phyloP scores from a whole-genome alignment of 2,888 invertebrate species.

The Cantharis lateralis region DNA sequence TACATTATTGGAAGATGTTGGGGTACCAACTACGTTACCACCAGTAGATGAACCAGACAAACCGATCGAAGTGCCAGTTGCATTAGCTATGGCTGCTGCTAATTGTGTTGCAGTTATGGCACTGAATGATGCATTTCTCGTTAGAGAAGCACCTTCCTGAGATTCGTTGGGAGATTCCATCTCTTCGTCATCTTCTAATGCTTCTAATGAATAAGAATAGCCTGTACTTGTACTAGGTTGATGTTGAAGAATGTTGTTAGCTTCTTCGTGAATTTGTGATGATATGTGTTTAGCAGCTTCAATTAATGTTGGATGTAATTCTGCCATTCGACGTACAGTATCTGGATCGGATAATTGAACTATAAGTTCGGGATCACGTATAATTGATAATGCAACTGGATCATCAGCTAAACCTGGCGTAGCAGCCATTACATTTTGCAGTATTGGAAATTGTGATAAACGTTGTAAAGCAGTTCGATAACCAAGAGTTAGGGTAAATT shows the following conservation, averaged over 20 bases:
- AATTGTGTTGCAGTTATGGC: conserved; percentile 76
- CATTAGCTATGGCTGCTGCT: conserved; percentile 73
- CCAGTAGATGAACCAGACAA: conserved; percentile 41
- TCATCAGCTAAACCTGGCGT: conserved; percentile 73
- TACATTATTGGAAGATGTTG: conserved; percentile 46
- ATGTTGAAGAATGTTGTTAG: conserved; percentile 59
- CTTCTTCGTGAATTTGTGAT: conserved; percentile 60
- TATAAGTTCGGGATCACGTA: conserved; percentile 78
- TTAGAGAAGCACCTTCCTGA: conserved; percentile 42
- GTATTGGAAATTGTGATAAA: conserved; percentile 56
- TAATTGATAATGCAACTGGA: conserved; percentile 73
- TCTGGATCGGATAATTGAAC: conserved; percentile 70
- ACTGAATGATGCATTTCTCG: conserved; percentile 50
- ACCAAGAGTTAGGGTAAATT: conserved; percentile 64
- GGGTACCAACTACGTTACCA: conserved; percentile 28
- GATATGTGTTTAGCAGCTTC: conserved; percentile 72
- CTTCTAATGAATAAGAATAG: conserved; percentile 60
- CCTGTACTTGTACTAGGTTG: conserved; percentile 58
- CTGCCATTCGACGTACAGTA: conserved; percentile 69
- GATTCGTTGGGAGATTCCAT: conserved; percentile 55
- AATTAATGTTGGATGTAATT: conserved; percentile 71
- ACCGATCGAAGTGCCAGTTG: conserved; percentile 49
- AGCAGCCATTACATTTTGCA: conserved; percentile 72
- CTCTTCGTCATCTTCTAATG: conserved; percentile 61
- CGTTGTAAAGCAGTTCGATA: conserved; percentile 69